These are phyloP conservation scores for Himalopsyche kuldschensis DNA, from an alignment of 2,888 invertebrate species.

Conservation along the genomic window DNA sequence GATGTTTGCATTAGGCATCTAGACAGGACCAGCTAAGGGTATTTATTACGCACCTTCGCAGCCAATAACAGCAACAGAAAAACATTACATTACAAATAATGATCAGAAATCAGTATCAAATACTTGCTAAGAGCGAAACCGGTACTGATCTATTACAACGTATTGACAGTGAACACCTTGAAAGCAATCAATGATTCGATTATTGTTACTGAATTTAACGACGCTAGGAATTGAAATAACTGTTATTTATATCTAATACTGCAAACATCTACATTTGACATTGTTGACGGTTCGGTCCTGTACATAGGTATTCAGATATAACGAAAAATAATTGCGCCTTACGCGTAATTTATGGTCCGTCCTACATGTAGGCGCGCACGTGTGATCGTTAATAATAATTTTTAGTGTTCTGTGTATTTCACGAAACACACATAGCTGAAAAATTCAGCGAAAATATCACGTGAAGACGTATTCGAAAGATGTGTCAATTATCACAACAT, in stretches of 20 bases:
- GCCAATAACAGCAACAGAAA: no score
- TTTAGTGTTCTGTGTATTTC: conserved; percentile 17
- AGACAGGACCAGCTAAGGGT: conserved; percentile 2
- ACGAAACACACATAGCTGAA: neutral
- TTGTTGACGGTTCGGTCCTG: neutral
- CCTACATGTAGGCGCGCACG: conserved; percentile 23
- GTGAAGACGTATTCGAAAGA: neutral
- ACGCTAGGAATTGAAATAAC: no score
- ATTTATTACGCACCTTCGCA: no score
- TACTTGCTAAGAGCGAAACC: no score
- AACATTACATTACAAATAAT: no score
- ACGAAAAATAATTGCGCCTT: conserved; percentile 40
- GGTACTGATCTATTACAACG: no score
- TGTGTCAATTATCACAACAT: neutral
- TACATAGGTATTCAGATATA: conserved; percentile 24
- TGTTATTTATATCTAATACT: neutral
- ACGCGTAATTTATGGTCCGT: conserved; percentile 34
- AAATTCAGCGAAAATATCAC: neutral
- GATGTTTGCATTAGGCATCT: conserved; percentile 38
- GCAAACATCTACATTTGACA: neutral
- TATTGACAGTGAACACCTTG: no score
- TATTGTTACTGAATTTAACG: no score
- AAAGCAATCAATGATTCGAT: no score
- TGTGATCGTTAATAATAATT: conserved; percentile 31
- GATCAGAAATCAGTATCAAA: no score